Percentiles rank a stretch among this genome's conserved stretches.
Evolutionary conservation across 2,888 invertebrate genomes (phyloP).

Genomic region (Dione juno): DNA sequence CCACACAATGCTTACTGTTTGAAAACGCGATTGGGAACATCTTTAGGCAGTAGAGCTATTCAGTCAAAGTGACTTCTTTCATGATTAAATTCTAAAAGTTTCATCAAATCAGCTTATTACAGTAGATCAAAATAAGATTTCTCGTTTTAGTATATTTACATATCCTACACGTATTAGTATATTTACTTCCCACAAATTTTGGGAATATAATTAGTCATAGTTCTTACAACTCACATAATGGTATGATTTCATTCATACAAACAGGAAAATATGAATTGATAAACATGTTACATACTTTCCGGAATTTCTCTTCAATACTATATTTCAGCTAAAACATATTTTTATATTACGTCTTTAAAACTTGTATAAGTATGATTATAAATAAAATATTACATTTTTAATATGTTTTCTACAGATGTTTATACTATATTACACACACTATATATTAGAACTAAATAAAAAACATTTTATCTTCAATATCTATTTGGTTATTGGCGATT

Average conservation of each 20-base stretch:
- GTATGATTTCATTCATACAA: not conserved
- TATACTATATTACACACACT: too few relatives aligned
- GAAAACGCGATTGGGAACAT: conserved; percentile 41
- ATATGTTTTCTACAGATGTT: too few relatives aligned
- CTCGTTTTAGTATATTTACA: too few relatives aligned
- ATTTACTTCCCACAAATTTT: not conserved
- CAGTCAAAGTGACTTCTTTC: not conserved
- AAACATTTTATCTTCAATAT: not conserved
- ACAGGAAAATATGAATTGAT: not conserved
- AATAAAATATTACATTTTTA: too few relatives aligned
- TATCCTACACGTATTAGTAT: too few relatives aligned
- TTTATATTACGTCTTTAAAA: too few relatives aligned
- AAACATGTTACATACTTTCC: not conserved
- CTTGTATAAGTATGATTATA: too few relatives aligned
- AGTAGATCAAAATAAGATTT: not conserved
- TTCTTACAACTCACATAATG: not conserved
- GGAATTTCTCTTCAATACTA: not conserved
- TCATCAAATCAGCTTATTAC: not conserved
- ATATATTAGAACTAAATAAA: too few relatives aligned
- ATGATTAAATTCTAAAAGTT: not conserved
- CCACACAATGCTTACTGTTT: conserved; percentile 45
- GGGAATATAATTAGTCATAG: not conserved
- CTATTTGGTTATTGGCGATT: conserved; percentile 16
- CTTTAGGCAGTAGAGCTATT: conserved; percentile 13
- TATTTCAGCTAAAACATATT: not conserved